These are phyloP conservation scores for Lymantria dispar DNA, from an alignment of 2,888 invertebrate species.

Conservation along the genomic window DNA sequence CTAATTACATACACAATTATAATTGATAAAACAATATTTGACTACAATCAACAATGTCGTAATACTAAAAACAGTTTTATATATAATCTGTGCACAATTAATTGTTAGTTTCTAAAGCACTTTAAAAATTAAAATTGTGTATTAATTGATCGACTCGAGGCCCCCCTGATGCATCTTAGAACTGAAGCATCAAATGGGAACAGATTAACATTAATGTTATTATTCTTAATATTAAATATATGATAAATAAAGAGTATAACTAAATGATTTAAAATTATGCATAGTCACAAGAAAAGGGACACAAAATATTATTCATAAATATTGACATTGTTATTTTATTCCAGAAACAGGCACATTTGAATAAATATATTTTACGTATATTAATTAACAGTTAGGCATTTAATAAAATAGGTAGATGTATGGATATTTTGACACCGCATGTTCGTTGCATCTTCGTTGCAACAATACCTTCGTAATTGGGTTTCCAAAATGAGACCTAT, in stretches of 20 bases:
- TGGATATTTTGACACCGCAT: no score
- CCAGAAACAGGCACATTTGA: slow-evolving; percentile 38
- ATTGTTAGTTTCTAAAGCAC: slow-evolving; percentile 36
- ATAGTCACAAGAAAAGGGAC: slow-evolving; percentile 55
- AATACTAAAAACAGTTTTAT: slow-evolving; percentile 21
- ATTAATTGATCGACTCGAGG: slow-evolving; percentile 54
- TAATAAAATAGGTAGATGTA: no score
- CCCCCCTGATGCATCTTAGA: slow-evolving; percentile 65
- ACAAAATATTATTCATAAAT: slow-evolving; percentile 41
- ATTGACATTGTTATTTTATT: slow-evolving; percentile 32
- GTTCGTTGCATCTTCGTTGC: no score
- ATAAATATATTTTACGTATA: slow-evolving; percentile 34
- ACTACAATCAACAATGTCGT: slow-evolving; percentile 23
- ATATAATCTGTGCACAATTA: slow-evolving; percentile 36
- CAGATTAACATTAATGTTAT: slow-evolving; percentile 47
- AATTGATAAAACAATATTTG: slow-evolving; percentile 58
- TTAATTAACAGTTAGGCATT: slow-evolving; percentile 24
- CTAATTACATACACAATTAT: slow-evolving; percentile 78
- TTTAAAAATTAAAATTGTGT: slow-evolving; percentile 73
- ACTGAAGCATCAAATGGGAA: slow-evolving; percentile 60
- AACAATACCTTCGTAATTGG: no score
- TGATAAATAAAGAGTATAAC: slow-evolving; percentile 60
- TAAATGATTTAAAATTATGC: slow-evolving; percentile 63
- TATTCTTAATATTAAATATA: slow-evolving; percentile 49
- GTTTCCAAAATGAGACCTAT: no score